A percentile compares a stretch with the other conserved stretches of the same genome.
Conservation (phyloP, 2,888 invertebrate species). For the Noctua pronuba region DNA sequence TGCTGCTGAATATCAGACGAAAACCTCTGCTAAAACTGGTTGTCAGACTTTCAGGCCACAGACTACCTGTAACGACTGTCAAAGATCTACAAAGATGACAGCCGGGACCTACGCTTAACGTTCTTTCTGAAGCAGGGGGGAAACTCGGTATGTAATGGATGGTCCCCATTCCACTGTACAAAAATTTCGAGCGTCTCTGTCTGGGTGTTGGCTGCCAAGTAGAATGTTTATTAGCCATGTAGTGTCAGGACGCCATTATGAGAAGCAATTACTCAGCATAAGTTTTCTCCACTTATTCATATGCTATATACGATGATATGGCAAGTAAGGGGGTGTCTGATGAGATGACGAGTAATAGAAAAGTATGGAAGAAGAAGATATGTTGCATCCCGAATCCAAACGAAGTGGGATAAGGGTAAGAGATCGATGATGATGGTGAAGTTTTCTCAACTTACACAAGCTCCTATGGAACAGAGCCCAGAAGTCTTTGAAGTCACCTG, state of each 20-base stretch:
- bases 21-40: neutral
- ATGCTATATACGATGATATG: no score
- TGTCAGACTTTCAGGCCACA: neutral
- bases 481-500: constrained; percentile 91
- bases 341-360: no score
- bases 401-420: no score
- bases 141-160: neutral
- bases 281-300: constrained; percentile 75
- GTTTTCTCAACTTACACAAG: constrained; percentile 85
- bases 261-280: neutral
- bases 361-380: no score
- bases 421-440: no score
- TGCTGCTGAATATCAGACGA: neutral
- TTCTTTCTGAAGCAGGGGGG: neutral
- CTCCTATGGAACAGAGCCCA: constrained; percentile 91
- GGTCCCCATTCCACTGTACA: neutral
- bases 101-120: no score
- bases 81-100: neutral
- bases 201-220: neutral
- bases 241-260: neutral
- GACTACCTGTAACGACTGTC: neutral
- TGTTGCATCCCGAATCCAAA: no score
- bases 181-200: neutral
- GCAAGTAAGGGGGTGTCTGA: no score
- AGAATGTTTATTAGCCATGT: neutral